phyloP scores from a whole-genome alignment of 2,888 invertebrate species.

The Lasioglossum villosulum region DNA sequence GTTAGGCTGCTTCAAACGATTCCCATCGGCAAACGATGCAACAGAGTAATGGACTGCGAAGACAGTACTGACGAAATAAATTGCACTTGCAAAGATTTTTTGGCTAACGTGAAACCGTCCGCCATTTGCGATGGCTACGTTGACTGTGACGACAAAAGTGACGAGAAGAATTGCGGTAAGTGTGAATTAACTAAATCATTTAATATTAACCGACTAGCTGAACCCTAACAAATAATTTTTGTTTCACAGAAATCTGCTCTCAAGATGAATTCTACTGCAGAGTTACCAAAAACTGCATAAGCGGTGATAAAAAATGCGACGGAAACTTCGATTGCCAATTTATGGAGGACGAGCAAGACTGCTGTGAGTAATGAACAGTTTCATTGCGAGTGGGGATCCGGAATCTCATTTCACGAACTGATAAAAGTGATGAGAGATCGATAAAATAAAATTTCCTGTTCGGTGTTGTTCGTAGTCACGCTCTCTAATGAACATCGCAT shows the following conservation, averaged over 20 bases:
- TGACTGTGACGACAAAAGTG: conserved; percentile 91
- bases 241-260: conserved; percentile 83
- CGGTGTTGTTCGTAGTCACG: conserved; percentile 86
- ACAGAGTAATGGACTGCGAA: conserved; percentile 91
- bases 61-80: conserved; percentile 92
- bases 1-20: conserved; percentile 89
- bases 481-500: conserved; percentile 88
- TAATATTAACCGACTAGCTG: no score
- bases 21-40: conserved; percentile 87
- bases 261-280: conserved; percentile 88
- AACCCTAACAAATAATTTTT: neutral
- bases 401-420: neutral
- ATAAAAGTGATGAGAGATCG: no score
- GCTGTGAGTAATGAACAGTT: conserved; percentile 87
- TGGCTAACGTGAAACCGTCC: conserved; percentile 85
- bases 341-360: conserved; percentile 92
- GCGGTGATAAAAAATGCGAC: conserved; percentile 88
- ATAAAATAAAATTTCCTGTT: no score
- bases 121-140: conserved; percentile 91
- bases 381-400: neutral
- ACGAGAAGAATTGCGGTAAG: conserved; percentile 91
- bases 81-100: conserved; percentile 90
- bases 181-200: no score
- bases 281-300: conserved; percentile 88
- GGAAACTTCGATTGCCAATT: conserved; percentile 87